Percentiles rank a stretch among this genome's conserved stretches.
These are phyloP conservation scores for Venustaconcha ellipsiformis DNA, from an alignment of 1,140 invertebrate genomes.

Conservation along the genomic window DNA sequence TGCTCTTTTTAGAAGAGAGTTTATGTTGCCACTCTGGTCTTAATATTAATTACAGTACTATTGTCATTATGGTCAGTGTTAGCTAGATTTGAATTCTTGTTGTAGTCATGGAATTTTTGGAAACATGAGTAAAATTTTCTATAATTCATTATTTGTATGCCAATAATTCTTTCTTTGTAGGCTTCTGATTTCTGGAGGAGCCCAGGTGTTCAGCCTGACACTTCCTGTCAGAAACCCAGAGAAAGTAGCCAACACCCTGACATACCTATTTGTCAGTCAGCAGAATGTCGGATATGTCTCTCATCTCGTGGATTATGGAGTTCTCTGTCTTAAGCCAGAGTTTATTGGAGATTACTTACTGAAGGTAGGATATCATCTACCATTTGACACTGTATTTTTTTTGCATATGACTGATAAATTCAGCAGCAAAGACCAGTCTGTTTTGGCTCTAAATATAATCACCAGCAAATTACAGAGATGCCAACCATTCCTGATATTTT, in stretches of 20 bases:
- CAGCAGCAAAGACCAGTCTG: too few species aligned
- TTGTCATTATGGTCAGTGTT: too few species aligned
- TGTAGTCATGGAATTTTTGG: too few species aligned
- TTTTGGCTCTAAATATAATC: too few species aligned
- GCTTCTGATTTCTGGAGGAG: slow-evolving; percentile 43
- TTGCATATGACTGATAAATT: too few species aligned
- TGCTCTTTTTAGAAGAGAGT: too few species aligned
- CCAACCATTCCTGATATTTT: too few species aligned
- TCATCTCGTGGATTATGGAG: slow-evolving; percentile 43
- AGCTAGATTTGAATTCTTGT: too few species aligned
- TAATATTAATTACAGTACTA: too few species aligned
- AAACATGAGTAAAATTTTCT: too few species aligned
- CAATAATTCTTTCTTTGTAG: slow-evolving; percentile 25
- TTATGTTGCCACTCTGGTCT: too few species aligned
- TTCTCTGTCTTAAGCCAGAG: slow-evolving; percentile 46
- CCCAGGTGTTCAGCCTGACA: slow-evolving; percentile 37
- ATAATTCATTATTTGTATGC: neutral
- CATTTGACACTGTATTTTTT: neutral
- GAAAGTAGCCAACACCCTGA: slow-evolving; percentile 34
- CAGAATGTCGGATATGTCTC: slow-evolving; percentile 15
- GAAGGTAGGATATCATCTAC: slow-evolving; percentile 28
- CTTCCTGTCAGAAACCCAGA: slow-evolving; percentile 38
- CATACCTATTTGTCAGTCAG: slow-evolving; percentile 44
- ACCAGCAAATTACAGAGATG: too few species aligned
- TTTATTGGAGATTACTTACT: slow-evolving; percentile 51